Evolutionary conservation across 2,797 vertebrate species (phyloP), one percentile per base, ranked within the genome.

Genomic region (Helicolenus hilgendorfi): DNA sequence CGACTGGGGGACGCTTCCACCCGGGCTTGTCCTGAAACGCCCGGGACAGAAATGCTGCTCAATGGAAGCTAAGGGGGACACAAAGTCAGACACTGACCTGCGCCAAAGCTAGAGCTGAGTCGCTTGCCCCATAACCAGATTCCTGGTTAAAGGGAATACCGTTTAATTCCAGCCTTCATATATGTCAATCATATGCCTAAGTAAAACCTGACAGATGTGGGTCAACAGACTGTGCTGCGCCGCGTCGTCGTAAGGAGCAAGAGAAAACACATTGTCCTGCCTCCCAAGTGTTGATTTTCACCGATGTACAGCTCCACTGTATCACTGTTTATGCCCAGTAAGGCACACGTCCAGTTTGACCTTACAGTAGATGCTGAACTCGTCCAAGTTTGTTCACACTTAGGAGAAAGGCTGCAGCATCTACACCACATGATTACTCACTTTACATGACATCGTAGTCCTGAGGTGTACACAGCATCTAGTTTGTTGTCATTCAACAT

Each of bases 31-130:
- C 95, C 97, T 68, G 98, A 98, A 94, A 96, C 96, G 78, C 92
- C 97, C 22, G 98, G 97, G 89, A 96, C 97, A 84, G 98, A 98
- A 96, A 98, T 98, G 98, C 97, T 99, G 95, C 96, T 97, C 38
- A 97, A 97, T 14, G 98, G 98, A 94, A 99, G 97, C 97, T 99
- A 98, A 53, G 98, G 94, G 94, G 86, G 71, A 79, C 72, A 29
- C 59, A 79, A 71, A 76, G 49, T 84, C 24, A 59, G 26, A 81
- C 26, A 65, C 59, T 38, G 79, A 77, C 63, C 71, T 81, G 56
- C 64, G 60, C 62, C 53, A 55, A n/a, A 53, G 71, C 69, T 53
- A 41, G 24, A 78, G 84, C 76, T 67, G 77, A 79, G 35, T 83
- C 33, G 35, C 70, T 71, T 64, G 18, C 53, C 62, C 41, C 20